Evolutionary conservation across 2,888 invertebrate species (phyloP).

Genomic region (Noctuana brunneofusca): DNA sequence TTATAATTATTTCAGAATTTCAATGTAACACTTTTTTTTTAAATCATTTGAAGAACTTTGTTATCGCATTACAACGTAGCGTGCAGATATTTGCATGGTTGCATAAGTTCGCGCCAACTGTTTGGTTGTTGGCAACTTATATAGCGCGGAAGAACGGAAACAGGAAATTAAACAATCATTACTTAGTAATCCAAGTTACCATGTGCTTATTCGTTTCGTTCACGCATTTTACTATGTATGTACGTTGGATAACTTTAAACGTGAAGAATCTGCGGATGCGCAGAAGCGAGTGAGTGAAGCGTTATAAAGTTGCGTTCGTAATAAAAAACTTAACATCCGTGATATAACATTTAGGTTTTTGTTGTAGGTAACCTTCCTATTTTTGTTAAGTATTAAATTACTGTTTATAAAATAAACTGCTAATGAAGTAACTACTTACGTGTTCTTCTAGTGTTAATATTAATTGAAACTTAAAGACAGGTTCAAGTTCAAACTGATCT

Average conservation of each 20-base stretch:
- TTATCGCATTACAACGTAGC: slow-evolving; percentile 41
- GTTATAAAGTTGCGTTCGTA: background rate
- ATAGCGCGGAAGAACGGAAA: slow-evolving; percentile 64
- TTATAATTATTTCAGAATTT: background rate
- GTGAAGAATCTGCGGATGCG: background rate
- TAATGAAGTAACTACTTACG: too few species aligned
- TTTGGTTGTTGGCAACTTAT: slow-evolving; percentile 40
- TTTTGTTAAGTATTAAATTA: too few species aligned
- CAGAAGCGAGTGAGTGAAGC: too few species aligned
- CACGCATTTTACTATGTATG: slow-evolving; percentile 15
- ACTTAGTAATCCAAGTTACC: slow-evolving; percentile 26
- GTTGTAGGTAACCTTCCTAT: too few species aligned
- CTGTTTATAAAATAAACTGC: too few species aligned
- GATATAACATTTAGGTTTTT: background rate
- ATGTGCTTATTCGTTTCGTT: background rate
- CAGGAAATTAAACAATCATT: slow-evolving; percentile 51
- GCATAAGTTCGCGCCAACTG: slow-evolving; percentile 46
- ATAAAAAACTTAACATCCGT: background rate
- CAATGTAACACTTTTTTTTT: background rate
- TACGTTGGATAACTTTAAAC: slow-evolving; percentile 47
- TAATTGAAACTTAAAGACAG: too few species aligned
- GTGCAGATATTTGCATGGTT: slow-evolving; percentile 60
- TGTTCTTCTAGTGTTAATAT: too few species aligned
- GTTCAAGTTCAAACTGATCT: too few species aligned
- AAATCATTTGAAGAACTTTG: background rate